Conservation (phyloP, 2,888 invertebrate species). For the Gibbula magus region DNA sequence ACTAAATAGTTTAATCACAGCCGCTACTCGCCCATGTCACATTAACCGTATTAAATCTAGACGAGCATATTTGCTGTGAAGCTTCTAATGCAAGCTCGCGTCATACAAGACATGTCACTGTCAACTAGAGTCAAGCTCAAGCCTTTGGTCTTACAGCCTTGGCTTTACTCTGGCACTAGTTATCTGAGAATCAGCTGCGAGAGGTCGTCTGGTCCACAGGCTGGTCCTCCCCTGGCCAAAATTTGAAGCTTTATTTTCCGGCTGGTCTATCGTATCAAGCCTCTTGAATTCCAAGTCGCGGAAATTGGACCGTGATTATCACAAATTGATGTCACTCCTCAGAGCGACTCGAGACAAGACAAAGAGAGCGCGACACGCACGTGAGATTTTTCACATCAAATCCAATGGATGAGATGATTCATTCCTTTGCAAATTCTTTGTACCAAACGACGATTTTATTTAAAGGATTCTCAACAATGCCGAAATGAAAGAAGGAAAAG, state of each 20-base stretch:
- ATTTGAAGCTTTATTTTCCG: slow-evolving; percentile 20
- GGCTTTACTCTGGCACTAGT: background rate
- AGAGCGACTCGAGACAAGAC: slow-evolving; percentile 20
- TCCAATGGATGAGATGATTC: slow-evolving; percentile 18
- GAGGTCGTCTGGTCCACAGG: background rate
- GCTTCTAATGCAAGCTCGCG: background rate
- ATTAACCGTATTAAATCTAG: slow-evolving; percentile 14
- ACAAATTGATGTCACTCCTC: slow-evolving; percentile 26
- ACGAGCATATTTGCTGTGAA: background rate
- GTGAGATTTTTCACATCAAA: slow-evolving; percentile 27
- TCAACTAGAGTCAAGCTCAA: background rate
- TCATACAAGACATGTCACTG: background rate
- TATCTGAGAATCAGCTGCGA: slow-evolving; percentile 5
- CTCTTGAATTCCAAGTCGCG: slow-evolving; percentile 22
- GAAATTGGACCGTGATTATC: slow-evolving; percentile 27
- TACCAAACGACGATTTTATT: slow-evolving; percentile 23
- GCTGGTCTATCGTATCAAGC: slow-evolving; percentile 24
- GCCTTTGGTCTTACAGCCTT: background rate
- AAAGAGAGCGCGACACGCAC: slow-evolving; percentile 17
- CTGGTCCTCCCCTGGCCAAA: slow-evolving; percentile 5
- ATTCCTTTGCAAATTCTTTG: slow-evolving; percentile 16
- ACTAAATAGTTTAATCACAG: background rate
- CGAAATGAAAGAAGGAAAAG: slow-evolving; percentile 14
- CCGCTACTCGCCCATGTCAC: slow-evolving; percentile 1
- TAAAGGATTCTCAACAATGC: slow-evolving; percentile 19